Evolutionary conservation across 2,888 invertebrate species (phyloP).

Genomic region (Exocentrus adspersus): DNA sequence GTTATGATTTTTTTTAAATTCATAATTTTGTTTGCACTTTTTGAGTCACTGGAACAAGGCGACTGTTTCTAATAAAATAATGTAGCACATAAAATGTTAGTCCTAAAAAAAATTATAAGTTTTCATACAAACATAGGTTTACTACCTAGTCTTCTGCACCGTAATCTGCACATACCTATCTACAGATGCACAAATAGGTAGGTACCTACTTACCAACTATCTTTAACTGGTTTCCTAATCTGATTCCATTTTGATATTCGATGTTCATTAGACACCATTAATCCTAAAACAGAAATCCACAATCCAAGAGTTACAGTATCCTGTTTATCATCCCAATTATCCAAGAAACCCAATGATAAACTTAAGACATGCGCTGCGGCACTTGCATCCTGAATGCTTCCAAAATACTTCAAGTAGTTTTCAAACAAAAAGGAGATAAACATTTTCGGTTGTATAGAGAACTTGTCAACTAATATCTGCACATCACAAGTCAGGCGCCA

Average conservation of each 20-base stretch:
- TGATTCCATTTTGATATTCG: conserved; percentile 80
- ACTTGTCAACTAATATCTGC: conserved; percentile 73
- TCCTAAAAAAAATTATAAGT: no score
- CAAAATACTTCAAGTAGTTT: conserved; percentile 71
- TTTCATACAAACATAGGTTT: no score
- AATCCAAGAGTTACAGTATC: conserved; percentile 66
- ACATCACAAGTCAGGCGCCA: conserved; percentile 71
- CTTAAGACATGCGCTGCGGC: conserved; percentile 75
- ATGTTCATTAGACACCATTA: conserved; percentile 77
- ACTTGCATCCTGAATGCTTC: conserved; percentile 70
- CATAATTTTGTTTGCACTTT: no score
- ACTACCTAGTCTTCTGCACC: no score
- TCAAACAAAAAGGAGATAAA: conserved; percentile 78
- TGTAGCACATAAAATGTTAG: no score
- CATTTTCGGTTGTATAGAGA: conserved; percentile 72
- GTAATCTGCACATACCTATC: no score
- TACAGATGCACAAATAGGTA: no score
- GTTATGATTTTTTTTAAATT: no score
- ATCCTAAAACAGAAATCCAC: conserved; percentile 72
- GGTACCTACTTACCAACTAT: conserved; percentile 47
- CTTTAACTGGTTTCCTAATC: conserved; percentile 67
- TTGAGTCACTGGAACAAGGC: no score
- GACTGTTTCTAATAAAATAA: no score
- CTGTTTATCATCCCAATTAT: conserved; percentile 70
- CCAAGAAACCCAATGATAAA: conserved; percentile 74